A percentile compares a stretch with the other conserved stretches of the same genome.
These are phyloP conservation scores for Onchidella celtica DNA, from an alignment of 2,888 invertebrate species.

Conservation along the genomic window DNA sequence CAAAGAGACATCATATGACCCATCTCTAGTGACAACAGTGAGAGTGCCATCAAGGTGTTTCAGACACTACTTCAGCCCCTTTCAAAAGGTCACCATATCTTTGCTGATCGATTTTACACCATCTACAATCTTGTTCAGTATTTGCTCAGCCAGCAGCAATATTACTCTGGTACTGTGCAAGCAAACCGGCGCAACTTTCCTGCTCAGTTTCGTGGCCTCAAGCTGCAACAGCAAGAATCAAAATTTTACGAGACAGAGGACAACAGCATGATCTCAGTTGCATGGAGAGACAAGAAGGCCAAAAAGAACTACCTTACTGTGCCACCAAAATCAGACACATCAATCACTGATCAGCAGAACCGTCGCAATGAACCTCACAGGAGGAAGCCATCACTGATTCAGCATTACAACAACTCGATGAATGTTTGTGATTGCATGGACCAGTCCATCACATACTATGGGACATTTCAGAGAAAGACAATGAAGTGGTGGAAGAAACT, in stretches of 20 bases:
- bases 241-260: neutral
- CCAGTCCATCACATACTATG: neutral
- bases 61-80: conserved; percentile 1
- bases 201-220: conserved; percentile 7
- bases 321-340: neutral
- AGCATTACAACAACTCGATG: neutral
- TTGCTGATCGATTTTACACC: conserved; percentile 13
- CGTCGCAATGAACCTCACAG: neutral
- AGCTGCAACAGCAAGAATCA: neutral
- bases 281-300: conserved; percentile 4
- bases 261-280: neutral
- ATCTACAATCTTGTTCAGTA: conserved; percentile 12
- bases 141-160: neutral
- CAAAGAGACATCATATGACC: conserved; percentile 5
- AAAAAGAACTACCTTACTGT: neutral
- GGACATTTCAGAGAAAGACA: neutral
- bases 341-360: neutral
- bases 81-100: conserved; percentile 6
- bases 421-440: neutral
- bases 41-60: conserved; percentile 18
- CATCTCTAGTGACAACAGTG: neutral
- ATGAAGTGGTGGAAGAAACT: neutral
- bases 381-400: neutral
- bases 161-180: conserved; percentile 6
- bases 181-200: conserved; percentile 4